These are phyloP conservation scores for Cataglyphis livida DNA, from an alignment of 2,888 invertebrate genomes.

Conservation along the genomic window DNA sequence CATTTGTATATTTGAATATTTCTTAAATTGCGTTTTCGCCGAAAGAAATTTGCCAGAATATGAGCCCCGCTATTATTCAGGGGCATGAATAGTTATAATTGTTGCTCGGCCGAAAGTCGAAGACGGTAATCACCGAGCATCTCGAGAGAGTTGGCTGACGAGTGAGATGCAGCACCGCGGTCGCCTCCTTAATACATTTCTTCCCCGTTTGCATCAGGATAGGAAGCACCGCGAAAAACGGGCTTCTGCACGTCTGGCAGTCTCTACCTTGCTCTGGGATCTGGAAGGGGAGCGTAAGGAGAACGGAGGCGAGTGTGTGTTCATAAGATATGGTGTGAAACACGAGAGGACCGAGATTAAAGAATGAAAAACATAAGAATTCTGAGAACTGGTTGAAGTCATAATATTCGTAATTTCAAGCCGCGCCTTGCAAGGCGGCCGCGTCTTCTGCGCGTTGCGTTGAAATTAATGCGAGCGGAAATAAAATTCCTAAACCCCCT, in stretches of 20 bases:
- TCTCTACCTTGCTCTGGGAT: constrained; percentile 43
- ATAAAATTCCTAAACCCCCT: constrained; percentile 76
- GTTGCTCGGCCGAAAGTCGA: constrained; percentile 11
- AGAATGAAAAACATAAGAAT: constrained; percentile 85
- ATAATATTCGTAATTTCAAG: constrained; percentile 85
- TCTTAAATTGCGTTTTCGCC: no score
- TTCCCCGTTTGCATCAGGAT: constrained; percentile 26
- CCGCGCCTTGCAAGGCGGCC: constrained; percentile 72
- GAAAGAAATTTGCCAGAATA: no score
- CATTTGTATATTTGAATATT: not conserved
- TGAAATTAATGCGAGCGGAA: constrained; percentile 79
- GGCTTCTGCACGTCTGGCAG: constrained; percentile 29
- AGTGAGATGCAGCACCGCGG: no score
- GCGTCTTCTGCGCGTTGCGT: constrained; percentile 72
- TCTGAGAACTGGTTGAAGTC: constrained; percentile 85
- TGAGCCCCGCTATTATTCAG: no score
- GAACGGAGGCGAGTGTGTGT: constrained; percentile 67
- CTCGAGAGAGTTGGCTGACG: no score
- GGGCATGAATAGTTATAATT: no score
- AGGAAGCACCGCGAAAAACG: no score
- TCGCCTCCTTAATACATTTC: constrained; percentile 27
- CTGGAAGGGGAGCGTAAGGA: constrained; percentile 27
- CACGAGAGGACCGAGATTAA: constrained; percentile 85
- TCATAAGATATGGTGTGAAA: constrained; percentile 83
- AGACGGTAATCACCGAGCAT: not conserved